Evolutionary conservation across 2,888 invertebrate species (phyloP).

Genomic region (Nomada hirtipes): DNA sequence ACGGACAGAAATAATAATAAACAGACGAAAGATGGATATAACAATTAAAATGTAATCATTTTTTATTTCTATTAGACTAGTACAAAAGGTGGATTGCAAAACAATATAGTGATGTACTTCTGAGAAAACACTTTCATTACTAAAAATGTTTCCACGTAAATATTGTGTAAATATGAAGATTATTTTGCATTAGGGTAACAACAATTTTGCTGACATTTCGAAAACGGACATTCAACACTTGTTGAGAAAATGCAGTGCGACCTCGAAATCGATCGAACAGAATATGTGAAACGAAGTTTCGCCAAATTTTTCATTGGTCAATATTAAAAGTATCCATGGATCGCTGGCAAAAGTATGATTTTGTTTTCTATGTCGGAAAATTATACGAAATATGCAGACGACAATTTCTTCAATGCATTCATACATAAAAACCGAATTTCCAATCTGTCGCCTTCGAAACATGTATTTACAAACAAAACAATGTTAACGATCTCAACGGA

Average conservation of each 20-base stretch:
- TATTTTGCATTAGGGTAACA: too few relatives aligned
- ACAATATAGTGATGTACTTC: background rate
- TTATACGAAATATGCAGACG: conserved; percentile 8
- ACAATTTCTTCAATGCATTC: background rate
- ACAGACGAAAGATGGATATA: background rate
- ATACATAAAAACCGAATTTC: conserved; percentile 4
- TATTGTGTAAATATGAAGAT: background rate
- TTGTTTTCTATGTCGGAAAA: background rate
- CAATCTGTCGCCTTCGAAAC: background rate
- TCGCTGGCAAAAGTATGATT: too few relatives aligned
- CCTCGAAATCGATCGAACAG: background rate
- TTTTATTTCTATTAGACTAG: conserved; percentile 28
- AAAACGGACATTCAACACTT: background rate
- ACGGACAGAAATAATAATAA: background rate
- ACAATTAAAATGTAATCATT: conserved; percentile 19
- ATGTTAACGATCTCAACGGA: background rate
- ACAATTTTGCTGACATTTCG: background rate
- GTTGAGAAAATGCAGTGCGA: background rate
- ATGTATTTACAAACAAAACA: background rate
- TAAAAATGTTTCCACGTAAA: background rate
- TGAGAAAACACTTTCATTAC: background rate
- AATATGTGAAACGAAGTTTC: too few relatives aligned
- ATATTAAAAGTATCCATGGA: too few relatives aligned
- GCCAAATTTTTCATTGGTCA: background rate
- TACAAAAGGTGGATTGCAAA: conserved; percentile 39